Base-by-base conservation (phyloP, 2,113 vertebrate genomes). In the Triplophysa dalaica region DNA sequence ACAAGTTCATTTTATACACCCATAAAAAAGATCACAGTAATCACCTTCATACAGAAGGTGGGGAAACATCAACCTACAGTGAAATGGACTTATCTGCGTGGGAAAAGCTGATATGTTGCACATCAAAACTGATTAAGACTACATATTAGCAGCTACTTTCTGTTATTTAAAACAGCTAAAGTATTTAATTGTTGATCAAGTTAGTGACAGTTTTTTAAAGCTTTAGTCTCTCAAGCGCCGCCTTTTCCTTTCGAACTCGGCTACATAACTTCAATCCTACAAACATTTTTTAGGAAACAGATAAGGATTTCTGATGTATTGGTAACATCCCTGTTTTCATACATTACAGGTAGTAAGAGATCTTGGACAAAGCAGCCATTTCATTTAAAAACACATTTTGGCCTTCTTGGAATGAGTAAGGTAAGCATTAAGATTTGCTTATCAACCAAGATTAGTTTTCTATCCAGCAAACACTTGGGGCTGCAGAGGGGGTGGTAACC, bases 401-500 rank as follows among this genome's bases (percentile, higher is more conserved):
- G 33, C n/a, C 56, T 19, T 41, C 50, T 72, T 54, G 16, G 24
- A 54, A 54, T 8, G 48, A 33, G 24, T 9, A 33, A 24, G 4
- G 22, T 70, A 54, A 13, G 9, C 11, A 10, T 21, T 17, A 21
- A 5, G 5, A 58, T 17, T 52, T 52, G 50, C 50, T 52, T 17
- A 52, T 5, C 13, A 17, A 16, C 50, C 5, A 1, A 58, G 8
- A 21, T 3, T 58, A 58, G 2, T 21, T 58, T 21, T 7, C 76
- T 91, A 98, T 66, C 95, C 95, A 66, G 95, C 94, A 2, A 96
- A 99, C 60, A 98, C 93, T 78, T 98, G 96, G 3, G 96, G 97
- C 77, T 94, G 94, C 80, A 98, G 87, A 0, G 96, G 97, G 0
- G 95, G 94, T 0, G 97, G 97, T 73, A 98, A 93, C 80, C 94